Evolutionary conservation across 1,140 invertebrate genomes (phyloP).

Genomic region (Eufriesea mexicana): DNA sequence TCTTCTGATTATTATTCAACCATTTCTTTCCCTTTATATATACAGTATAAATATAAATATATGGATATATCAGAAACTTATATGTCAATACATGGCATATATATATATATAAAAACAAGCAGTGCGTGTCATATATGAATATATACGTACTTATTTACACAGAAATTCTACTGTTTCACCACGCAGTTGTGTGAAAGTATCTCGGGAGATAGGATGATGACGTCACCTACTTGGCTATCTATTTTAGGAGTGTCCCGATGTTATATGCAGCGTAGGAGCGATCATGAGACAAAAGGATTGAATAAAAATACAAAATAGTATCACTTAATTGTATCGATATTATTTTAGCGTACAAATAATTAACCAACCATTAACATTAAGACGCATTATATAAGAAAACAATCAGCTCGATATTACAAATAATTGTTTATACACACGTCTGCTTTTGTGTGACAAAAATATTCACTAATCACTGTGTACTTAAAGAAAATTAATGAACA

Average conservation of each 20-base stretch:
- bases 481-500: neutral
- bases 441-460: conserved; percentile 54
- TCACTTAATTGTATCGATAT: conserved; percentile 75
- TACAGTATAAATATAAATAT: conserved; percentile 4
- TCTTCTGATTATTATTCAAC: conserved; percentile 11
- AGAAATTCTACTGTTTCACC: conserved; percentile 29
- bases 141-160: conserved; percentile 18
- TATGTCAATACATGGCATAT: neutral
- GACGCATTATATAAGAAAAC: conserved; percentile 61
- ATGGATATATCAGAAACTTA: neutral
- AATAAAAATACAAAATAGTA: conserved; percentile 68
- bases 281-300: conserved; percentile 45
- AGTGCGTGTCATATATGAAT: neutral
- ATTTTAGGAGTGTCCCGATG: conserved; percentile 77
- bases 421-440: conserved; percentile 24
- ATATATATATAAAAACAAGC: neutral
- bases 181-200: conserved; percentile 40
- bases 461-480: conserved; percentile 15
- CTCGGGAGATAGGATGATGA: conserved; percentile 71
- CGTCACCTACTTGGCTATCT: conserved; percentile 73
- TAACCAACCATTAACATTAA: conserved; percentile 74
- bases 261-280: conserved; percentile 55
- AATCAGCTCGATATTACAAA: conserved; percentile 53
- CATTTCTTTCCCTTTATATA: neutral
- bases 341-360: conserved; percentile 79